Conservation (phyloP, 2,888 invertebrate genomes). For the Macropis europaea region DNA sequence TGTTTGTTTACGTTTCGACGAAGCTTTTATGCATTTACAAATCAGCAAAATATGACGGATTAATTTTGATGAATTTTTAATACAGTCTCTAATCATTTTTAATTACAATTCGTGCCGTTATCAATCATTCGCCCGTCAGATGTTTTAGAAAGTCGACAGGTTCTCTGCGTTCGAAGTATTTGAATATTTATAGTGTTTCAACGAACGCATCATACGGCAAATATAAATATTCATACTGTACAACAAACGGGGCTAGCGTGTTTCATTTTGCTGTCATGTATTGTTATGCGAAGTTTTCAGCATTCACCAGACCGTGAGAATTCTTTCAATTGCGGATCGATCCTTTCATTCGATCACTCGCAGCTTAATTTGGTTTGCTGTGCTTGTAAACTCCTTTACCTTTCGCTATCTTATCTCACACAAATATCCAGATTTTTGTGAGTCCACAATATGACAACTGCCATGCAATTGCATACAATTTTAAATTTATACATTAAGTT, state of each 20-base stretch:
- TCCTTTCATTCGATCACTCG: background rate
- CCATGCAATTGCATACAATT: too few species aligned
- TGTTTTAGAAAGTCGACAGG: slow-evolving; percentile 14
- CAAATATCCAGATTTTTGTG: too few species aligned
- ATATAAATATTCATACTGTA: slow-evolving; percentile 44
- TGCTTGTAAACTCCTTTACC: too few species aligned
- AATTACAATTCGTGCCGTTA: slow-evolving; percentile 4
- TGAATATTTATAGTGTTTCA: slow-evolving; percentile 37
- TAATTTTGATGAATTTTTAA: too few species aligned
- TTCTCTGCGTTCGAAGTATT: background rate
- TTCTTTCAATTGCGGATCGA: background rate
- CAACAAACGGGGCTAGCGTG: slow-evolving; percentile 12
- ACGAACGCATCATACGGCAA: slow-evolving; percentile 17
- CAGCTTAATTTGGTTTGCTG: too few species aligned
- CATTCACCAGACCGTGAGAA: background rate
- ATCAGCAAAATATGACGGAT: too few species aligned
- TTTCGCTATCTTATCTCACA: too few species aligned
- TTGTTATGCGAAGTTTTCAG: background rate
- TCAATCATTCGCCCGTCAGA: slow-evolving; percentile 23
- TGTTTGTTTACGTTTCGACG: too few species aligned
- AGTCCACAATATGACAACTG: too few species aligned
- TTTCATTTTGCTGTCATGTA: background rate
- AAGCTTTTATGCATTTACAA: too few species aligned
- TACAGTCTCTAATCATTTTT: too few species aligned
- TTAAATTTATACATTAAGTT: too few species aligned